Evolutionary conservation across 2,888 invertebrate species (phyloP).

Genomic region (Morpho achilles): DNA sequence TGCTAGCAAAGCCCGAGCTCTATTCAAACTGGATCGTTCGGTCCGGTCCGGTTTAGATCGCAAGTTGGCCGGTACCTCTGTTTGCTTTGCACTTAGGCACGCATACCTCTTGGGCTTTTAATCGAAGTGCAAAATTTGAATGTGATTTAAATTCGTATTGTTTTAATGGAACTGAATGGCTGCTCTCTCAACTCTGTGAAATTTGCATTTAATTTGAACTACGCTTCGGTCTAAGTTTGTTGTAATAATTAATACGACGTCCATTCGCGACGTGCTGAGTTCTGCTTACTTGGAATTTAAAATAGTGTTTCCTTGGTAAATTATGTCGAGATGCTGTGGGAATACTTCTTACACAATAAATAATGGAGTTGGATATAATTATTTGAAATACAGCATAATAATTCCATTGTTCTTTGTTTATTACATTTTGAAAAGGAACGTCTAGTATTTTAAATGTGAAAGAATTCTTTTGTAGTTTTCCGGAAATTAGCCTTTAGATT

Average conservation of each 20-base stretch:
- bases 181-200: conserved; percentile 41
- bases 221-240: conserved; percentile 35
- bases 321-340: not conserved
- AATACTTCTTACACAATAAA: conserved; percentile 3
- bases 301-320: conserved; percentile 4
- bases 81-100: conserved; percentile 71
- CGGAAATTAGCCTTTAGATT: too few relatives aligned
- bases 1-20: conserved; percentile 36
- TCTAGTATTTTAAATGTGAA: too few relatives aligned
- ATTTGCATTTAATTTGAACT: conserved; percentile 61
- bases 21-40: conserved; percentile 44
- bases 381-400: not conserved
- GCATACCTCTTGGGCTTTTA: conserved; percentile 68
- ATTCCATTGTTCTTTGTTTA: too few relatives aligned
- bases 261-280: conserved; percentile 5
- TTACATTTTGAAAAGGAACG: too few relatives aligned
- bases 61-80: conserved; percentile 63
- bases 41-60: conserved; percentile 39
- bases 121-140: conserved; percentile 76
- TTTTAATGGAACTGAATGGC: conserved; percentile 56
- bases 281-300: conserved; percentile 10
- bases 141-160: conserved; percentile 73
- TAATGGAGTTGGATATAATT: not conserved
- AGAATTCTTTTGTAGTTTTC: too few relatives aligned
- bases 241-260: conserved; percentile 19